Evolutionary conservation across 2,113 vertebrate species (phyloP).

Genomic region (Otocyon megalotis): DNA sequence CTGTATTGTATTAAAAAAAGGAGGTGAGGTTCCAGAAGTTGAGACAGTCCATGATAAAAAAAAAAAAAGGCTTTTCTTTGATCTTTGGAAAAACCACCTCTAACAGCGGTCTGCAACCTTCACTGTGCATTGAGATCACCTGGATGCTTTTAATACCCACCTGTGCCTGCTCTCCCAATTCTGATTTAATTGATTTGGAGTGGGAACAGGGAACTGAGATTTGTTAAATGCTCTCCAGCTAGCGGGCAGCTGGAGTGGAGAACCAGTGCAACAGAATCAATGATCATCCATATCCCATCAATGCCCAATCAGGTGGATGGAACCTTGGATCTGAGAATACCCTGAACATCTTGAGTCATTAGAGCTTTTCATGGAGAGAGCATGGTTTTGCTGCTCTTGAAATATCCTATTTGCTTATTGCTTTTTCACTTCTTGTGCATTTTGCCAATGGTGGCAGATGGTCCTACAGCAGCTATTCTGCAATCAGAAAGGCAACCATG

Average conservation of each 20-base stretch:
- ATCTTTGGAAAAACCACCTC: neutral
- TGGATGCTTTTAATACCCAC: neutral
- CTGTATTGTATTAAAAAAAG: neutral
- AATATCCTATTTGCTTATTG: neutral
- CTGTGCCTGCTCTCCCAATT: neutral
- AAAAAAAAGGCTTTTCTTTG: neutral
- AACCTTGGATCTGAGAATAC: neutral
- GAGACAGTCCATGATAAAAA: neutral
- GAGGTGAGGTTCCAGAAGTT: neutral
- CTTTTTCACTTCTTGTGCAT: neutral
- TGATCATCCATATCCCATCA: neutral
- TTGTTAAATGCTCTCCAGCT: neutral
- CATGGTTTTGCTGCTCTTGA: neutral
- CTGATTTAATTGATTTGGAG: neutral
- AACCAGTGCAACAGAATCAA: neutral
- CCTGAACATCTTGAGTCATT: neutral
- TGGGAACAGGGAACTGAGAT: neutral
- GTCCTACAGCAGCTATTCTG: neutral
- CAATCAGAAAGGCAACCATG: neutral
- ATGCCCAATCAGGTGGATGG: neutral
- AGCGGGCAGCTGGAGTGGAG: neutral
- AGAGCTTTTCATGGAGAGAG: neutral
- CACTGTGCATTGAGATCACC: neutral
- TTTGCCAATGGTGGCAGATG: constrained; percentile 43
- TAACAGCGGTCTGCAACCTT: neutral